Evolutionary conservation across 2,888 invertebrate genomes (phyloP), one percentile per base, ranked within the genome.

Genomic region (Electrophaes corylata): DNA sequence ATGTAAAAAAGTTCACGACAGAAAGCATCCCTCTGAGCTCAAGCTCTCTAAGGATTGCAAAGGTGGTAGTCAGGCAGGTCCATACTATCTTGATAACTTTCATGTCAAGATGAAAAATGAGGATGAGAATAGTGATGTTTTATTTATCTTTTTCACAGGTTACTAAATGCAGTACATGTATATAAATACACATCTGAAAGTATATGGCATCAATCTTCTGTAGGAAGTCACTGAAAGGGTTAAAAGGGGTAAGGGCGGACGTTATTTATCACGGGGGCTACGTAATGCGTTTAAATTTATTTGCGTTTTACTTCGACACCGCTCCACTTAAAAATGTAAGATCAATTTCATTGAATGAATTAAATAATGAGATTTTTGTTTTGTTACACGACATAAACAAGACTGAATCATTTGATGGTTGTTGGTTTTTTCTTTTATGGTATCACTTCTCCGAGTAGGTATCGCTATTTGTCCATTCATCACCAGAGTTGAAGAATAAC

Each of bases 251-350:
- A 52, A 41, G 43, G 40, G 62, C 82, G 86, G 84, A 84, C 80
- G 86, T 81, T 75, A 86, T 89, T 78, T 83, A 88, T 90, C 88
- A 88, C 79, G 51, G 65, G 65, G 68, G 69, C 67, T 69, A 69
- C 76, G 84, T 84, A 88, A 89, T 88, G 88, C 83, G 77, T 80
- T 84, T 80, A 73, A 84, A 89, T 90, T 88, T 89, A 90, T 90
- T 81, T 85, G 84, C 85, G 81, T 86, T 85, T 86, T 78, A 86
- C 83, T 70, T 74, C 66, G 81, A 82, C 82, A 81, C 65, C 73
- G 75, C 75, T 75, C 69, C 72, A 51, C 55, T 60, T 60, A 31
- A 37, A 43, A 45, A 39, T 19, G 14, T 47, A 33, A 50, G 69
- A 71, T 70, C 66, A 64, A 72, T 76, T 76, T 79, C 76, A 76